Conservation (phyloP, 2,888 invertebrate species). For the Dromius quadrimaculatus region DNA sequence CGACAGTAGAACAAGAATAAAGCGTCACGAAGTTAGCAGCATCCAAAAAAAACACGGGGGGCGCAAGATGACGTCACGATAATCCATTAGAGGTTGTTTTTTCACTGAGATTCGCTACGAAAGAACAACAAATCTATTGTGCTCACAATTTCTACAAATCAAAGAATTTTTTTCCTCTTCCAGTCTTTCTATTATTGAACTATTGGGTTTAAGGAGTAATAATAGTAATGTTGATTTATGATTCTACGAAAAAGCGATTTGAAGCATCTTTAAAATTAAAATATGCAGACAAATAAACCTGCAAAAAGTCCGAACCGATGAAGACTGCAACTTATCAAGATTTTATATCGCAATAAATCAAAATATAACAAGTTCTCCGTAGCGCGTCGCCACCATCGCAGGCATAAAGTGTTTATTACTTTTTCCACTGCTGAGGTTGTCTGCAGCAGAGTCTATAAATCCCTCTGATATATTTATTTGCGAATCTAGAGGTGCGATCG, state of each 20-base stretch:
- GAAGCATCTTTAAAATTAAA: constrained; percentile 36
- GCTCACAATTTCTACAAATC: too few relatives aligned
- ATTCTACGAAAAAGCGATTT: too few relatives aligned
- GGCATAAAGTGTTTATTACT: constrained; percentile 47
- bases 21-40: background rate
- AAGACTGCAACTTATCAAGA: constrained; percentile 28
- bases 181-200: too few relatives aligned
- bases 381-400: constrained; percentile 41
- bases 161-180: too few relatives aligned
- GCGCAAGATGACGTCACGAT: constrained; percentile 18
- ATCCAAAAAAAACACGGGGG: constrained; percentile 4
- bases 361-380: constrained; percentile 37
- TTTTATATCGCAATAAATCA: constrained; percentile 48
- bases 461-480: constrained; percentile 43
- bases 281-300: background rate
- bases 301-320: constrained; percentile 10
- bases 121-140: constrained; percentile 49
- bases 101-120: constrained; percentile 40
- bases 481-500: constrained; percentile 37
- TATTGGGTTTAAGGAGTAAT: too few relatives aligned
- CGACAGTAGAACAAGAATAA: constrained; percentile 12
- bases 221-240: too few relatives aligned
- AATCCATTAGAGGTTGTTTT: constrained; percentile 48
- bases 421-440: constrained; percentile 26
- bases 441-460: constrained; percentile 38